Evolutionary conservation across 2,888 invertebrate species (phyloP), one percentile per base, ranked within the genome.

Genomic region (Thymelicus acteon): DNA sequence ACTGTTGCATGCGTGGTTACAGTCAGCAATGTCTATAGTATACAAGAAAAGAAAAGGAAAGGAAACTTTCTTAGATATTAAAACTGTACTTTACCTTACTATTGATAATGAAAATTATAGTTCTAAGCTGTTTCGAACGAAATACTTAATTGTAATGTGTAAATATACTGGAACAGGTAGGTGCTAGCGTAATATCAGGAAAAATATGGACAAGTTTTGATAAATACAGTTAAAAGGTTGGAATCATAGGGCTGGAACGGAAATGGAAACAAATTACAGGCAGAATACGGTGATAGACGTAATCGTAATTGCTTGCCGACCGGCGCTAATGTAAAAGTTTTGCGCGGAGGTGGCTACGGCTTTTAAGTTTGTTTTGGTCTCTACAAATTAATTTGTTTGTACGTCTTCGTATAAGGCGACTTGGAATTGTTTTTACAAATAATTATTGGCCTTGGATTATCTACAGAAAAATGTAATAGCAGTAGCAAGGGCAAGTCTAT

Each of bases 351-450:
- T 83, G 77, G 82, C 79, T 82, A 84, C 82, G 80, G 87, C 87
- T 89, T 89, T 81, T 83, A 84, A 91, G 88, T 91, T 93, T 89
- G 86, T 87, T 85, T 85, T 85, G 85, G 82, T 89, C 85, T 84
- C 90, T 87, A 87, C 89, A 88, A 93, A 90, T 91, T 91, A 88
- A 90, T 91, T 86, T 91, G 89, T 90, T 90, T 90, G 89, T 85
- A 85, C 87, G 87, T 88, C 83, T 85, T 81, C 83, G 80, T 83
- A 87, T 84, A 78, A 82, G 82, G 82, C 85, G 79, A 80, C 81
- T 84, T 77, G 78, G 77, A 78, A 79, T 77, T 81, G 78, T 73
- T 74, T 70, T 72, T 76, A 12, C 10, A 8, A 44, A 44, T 12
- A 44, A 44, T 78, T 73, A 67, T 71, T 68, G 72, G 71, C 72